phyloP scores from a whole-genome alignment of 2,888 invertebrate genomes.

The Idaea biselata region DNA sequence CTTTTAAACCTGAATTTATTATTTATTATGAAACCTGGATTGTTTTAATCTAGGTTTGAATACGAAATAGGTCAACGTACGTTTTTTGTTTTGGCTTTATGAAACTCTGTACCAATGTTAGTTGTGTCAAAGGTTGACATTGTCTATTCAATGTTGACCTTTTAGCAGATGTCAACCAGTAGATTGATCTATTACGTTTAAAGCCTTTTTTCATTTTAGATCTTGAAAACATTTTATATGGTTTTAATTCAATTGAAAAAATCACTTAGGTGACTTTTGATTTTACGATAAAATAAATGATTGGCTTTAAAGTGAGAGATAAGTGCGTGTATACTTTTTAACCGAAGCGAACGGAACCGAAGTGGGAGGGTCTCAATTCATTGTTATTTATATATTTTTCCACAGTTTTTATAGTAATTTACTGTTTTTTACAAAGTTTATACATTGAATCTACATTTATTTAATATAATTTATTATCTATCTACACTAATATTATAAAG shows the following conservation, averaged over 20 bases:
- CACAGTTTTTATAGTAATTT: too few species aligned
- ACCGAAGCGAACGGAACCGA: too few species aligned
- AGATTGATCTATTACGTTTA: not conserved
- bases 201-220: not conserved
- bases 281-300: not conserved
- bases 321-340: too few species aligned
- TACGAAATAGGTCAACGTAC: not conserved
- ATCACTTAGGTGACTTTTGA: not conserved
- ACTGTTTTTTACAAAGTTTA: too few species aligned
- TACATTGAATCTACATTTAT: too few species aligned
- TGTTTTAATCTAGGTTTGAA: not conserved
- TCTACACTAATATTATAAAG: too few species aligned
- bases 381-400: too few species aligned
- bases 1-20: too few species aligned
- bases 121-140: not conserved
- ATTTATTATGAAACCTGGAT: too few species aligned
- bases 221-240: not conserved
- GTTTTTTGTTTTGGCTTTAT: not conserved
- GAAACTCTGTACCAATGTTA: not conserved
- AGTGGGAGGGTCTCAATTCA: too few species aligned
- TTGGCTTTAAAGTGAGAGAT: too few species aligned
- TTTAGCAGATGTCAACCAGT: not conserved
- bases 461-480: too few species aligned
- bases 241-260: not conserved
- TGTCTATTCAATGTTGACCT: not conserved